Percentiles rank a stretch among this genome's conserved stretches.
Conservation (phyloP, 2,113 vertebrate species). For the Anhinga rufa region DNA sequence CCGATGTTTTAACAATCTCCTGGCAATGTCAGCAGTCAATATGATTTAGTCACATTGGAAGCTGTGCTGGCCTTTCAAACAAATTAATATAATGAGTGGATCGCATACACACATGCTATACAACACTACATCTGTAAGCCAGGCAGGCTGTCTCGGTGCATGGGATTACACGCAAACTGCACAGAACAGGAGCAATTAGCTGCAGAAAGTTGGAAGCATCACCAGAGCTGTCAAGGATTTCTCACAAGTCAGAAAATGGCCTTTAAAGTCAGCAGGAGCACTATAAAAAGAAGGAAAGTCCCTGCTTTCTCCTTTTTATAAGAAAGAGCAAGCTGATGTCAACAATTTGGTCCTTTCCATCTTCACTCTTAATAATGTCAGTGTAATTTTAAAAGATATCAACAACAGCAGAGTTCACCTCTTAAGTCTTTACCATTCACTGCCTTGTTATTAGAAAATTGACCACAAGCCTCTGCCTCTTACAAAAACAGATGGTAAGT, state of each 20-base stretch:
- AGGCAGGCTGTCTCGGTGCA: neutral
- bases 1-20: neutral
- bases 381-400: neutral
- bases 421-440: neutral
- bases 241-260: neutral
- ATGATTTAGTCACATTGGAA: neutral
- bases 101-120: neutral
- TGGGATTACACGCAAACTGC: neutral
- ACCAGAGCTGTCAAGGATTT: neutral
- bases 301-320: neutral
- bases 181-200: neutral
- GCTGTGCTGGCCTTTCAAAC: neutral
- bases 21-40: neutral
- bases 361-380: neutral
- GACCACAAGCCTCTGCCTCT: neutral
- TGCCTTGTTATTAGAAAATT: neutral
- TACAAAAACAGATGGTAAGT: conserved; percentile 3
- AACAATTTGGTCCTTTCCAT: neutral
- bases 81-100: neutral
- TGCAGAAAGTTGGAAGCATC: neutral
- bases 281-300: neutral
- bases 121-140: neutral
- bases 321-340: neutral
- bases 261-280: neutral
- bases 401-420: neutral